Evolutionary conservation across 2,797 vertebrate species (phyloP).

Genomic region (Myotis vivesi): DNA sequence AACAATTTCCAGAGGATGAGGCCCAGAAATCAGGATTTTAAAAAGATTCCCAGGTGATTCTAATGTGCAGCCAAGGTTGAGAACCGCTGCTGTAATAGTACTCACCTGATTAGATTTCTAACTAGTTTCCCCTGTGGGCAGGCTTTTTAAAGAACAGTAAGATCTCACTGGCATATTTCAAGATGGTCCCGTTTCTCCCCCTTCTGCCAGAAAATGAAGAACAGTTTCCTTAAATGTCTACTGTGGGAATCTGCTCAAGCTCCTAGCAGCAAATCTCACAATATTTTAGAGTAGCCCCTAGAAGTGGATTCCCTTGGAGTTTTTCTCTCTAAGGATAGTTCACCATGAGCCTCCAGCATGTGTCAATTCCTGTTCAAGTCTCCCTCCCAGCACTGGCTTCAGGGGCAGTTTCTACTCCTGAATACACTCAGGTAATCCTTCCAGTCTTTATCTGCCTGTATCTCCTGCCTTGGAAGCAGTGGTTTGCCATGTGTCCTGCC

Average conservation of each 20-base stretch:
- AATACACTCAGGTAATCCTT: not conserved
- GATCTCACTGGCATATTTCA: not conserved
- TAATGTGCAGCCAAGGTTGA: too few species aligned
- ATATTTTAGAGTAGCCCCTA: too few species aligned
- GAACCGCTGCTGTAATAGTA: not conserved
- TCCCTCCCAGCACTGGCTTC: not conserved
- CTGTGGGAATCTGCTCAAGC: not conserved
- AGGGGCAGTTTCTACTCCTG: not conserved
- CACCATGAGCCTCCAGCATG: not conserved
- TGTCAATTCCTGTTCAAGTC: not conserved
- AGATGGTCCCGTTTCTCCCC: not conserved
- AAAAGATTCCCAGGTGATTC: too few species aligned
- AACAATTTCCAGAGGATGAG: too few species aligned
- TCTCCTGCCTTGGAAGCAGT: not conserved
- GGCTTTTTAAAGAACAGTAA: not conserved
- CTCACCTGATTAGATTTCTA: not conserved
- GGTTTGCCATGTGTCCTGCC: not conserved
- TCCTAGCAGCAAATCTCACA: not conserved
- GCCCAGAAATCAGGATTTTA: too few species aligned
- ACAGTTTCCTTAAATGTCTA: not conserved
- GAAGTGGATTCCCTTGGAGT: not conserved
- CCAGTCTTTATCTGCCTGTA: not conserved
- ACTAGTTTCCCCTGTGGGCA: not conserved
- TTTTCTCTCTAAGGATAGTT: not conserved
- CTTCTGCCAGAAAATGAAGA: not conserved